Evolutionary conservation across 2,888 invertebrate species (phyloP), one percentile per base, ranked within the genome.

Genomic region (Cryptocephalus moraei): DNA sequence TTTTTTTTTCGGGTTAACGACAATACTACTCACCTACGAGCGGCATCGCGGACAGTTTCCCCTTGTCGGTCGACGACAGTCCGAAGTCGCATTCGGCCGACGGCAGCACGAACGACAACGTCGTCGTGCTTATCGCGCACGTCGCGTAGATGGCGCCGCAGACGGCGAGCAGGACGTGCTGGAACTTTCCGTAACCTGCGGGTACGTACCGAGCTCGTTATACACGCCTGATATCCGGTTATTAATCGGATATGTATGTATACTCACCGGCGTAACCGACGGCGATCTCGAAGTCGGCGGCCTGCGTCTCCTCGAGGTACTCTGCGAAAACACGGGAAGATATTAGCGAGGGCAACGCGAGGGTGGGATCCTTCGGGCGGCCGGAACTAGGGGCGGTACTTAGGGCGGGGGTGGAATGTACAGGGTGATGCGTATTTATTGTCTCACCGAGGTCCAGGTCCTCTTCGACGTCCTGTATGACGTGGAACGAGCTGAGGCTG

Each of bases 121-220:
- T 81, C 8, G 78, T 79, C 41, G 78, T 77, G 53, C 78, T 82
- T 57, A 84, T 77, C 2, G 83, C 82, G 63, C 83, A 83, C 47
- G 81, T 79, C 9, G 82, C 80, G 63, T 82, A 82, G 51, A 83
- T 77, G 44, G 77, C 77, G 2, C 83, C 83, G 59, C 81, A 81
- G 1, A 82, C 74, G 57, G 75, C 66, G 50, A 83, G 67, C 41
- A 84, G 72, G 50, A 76, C 65, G 64, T 74, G 75, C 66, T 84
- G 82, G 68, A 82, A 83, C 54, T 72, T 70, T 46, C 83, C 83
- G 67, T 78, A 78, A 1, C 80, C 83, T 82, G 68, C 43, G 53
- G 50, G 34, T 39, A 32, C 11, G 43, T 39, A 44, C 48, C 11
- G 47, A 44, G 32, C 33, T 8, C 39, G 12, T n/a, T 31, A 44